Base-by-base conservation (phyloP, 2,113 vertebrate genomes). In the Agelaius tricolor region DNA sequence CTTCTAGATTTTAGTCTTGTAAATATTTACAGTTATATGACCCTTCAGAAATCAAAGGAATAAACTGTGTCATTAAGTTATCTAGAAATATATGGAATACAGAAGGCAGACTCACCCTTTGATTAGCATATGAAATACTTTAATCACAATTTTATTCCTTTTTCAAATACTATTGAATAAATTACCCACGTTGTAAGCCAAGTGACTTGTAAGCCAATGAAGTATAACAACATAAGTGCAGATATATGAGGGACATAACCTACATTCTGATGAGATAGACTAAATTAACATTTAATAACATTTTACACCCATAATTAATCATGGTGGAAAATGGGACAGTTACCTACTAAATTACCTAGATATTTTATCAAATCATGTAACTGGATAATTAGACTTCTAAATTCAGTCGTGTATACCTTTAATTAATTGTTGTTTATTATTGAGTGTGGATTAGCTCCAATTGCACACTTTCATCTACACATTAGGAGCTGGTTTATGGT, bases 221-320 rank as follows among this genome's bases (percentile, higher is more conserved):
- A 82, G 39, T 76, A 28, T 73, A 86, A 52, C 46, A 90, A 41
- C 16, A 0, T n/a, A 96, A 87, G 47, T 71, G 49, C 37, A 83
- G 39, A 63, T 72, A 90, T 84, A 69, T 66, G 55, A 86, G 77
- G 58, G n/a, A 81, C 67, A 89, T 68, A 95, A 61, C 54, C 85
- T 94, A 93, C 66, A 77, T 94, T 91, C 66, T 86, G 63, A 84
- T 91, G 65, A 87, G 77, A 90, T 84, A 91, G 80, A 81, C 46
- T 76, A 79, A 82, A 93, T 94, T 82, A 93, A 35, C 41, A 77
- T 94, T 95, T 81, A 84, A 87, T 92, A 92, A 86, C 54, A 91
- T 94, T 96, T 95, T 94, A 83, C 17, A 73, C 20, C 33, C 26
- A n/a, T 55, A 95, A 94, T 96, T 96, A 97, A 95, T 96, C 74